Conservation (phyloP, 1,140 invertebrate genomes). For the Anoplophora glabripennis region DNA sequence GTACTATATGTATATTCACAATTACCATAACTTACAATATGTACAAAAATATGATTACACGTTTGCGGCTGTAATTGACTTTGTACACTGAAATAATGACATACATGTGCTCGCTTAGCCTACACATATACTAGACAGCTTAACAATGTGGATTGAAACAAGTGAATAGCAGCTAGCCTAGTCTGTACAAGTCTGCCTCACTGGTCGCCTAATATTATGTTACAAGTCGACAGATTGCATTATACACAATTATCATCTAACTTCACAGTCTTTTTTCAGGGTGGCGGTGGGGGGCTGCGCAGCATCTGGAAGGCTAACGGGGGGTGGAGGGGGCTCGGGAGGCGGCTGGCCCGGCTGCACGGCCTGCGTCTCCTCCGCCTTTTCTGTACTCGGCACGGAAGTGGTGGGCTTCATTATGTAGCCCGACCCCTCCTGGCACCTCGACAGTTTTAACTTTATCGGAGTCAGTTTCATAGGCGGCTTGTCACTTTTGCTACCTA, state of each 20-base stretch:
- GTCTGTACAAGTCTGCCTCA: constrained; percentile 32
- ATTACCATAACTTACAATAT: constrained; percentile 53
- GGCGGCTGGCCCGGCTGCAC: constrained; percentile 33
- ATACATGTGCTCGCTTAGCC: constrained; percentile 32
- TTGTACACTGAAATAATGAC: constrained; percentile 52
- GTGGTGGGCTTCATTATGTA: constrained; percentile 60
- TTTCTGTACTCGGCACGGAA: constrained; percentile 23
- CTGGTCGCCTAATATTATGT: constrained; percentile 27
- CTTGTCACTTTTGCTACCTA: neutral
- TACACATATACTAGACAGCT: constrained; percentile 41
- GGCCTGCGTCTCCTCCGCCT: constrained; percentile 37
- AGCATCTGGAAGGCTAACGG: constrained; percentile 19
- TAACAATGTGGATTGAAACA: constrained; percentile 42
- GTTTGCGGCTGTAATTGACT: constrained; percentile 52
- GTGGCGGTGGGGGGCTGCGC: constrained; percentile 40
- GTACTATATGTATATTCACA: constrained; percentile 50
- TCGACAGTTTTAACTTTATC: constrained; percentile 76
- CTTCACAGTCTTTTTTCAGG: constrained; percentile 77
- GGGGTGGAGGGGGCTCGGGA: constrained; percentile 19
- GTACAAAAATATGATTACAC: constrained; percentile 55
- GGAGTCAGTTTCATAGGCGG: constrained; percentile 61
- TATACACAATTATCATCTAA: constrained; percentile 72
- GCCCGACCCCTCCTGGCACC: constrained; percentile 69
- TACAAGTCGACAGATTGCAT: constrained; percentile 22
- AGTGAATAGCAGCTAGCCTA: constrained; percentile 34